Conservation (phyloP, 1,140 invertebrate species). For the Colletes latitarsis region DNA sequence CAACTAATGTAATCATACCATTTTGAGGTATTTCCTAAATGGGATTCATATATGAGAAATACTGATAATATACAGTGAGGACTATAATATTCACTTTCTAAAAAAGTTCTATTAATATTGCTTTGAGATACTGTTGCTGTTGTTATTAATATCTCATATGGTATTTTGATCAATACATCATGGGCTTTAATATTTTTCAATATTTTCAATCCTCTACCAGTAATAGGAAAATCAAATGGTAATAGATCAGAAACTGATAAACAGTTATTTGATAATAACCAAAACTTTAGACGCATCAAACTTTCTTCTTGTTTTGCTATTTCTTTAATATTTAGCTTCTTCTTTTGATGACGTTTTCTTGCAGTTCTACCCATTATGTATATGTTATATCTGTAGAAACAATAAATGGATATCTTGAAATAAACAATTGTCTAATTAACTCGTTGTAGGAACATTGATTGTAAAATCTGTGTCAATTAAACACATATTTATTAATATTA, state of each 20-base stretch:
- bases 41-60: slow-evolving; percentile 83
- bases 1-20: slow-evolving; percentile 83
- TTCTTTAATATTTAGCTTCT: slow-evolving; percentile 72
- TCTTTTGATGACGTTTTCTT: slow-evolving; percentile 75
- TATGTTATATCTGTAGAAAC: slow-evolving; percentile 69
- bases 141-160: slow-evolving; percentile 83
- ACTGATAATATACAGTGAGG: slow-evolving; percentile 83
- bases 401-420: slow-evolving; percentile 52
- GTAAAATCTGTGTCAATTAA: not conserved
- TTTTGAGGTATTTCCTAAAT: slow-evolving; percentile 76
- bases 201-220: slow-evolving; percentile 84
- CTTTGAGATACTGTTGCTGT: slow-evolving; percentile 77
- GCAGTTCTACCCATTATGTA: slow-evolving; percentile 80
- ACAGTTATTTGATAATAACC: slow-evolving; percentile 79
- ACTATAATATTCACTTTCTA: slow-evolving; percentile 71
- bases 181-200: slow-evolving; percentile 79
- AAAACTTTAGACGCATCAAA: slow-evolving; percentile 74
- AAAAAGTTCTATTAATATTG: slow-evolving; percentile 79
- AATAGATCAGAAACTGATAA: slow-evolving; percentile 75
- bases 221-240: slow-evolving; percentile 80
- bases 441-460: slow-evolving; percentile 5
- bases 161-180: slow-evolving; percentile 83
- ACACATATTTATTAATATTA: not conserved
- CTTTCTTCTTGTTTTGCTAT: slow-evolving; percentile 65
- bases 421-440: not conserved